These are phyloP conservation scores for Digitonthophagus gazella DNA, from an alignment of 2,888 invertebrate species.

Conservation along the genomic window DNA sequence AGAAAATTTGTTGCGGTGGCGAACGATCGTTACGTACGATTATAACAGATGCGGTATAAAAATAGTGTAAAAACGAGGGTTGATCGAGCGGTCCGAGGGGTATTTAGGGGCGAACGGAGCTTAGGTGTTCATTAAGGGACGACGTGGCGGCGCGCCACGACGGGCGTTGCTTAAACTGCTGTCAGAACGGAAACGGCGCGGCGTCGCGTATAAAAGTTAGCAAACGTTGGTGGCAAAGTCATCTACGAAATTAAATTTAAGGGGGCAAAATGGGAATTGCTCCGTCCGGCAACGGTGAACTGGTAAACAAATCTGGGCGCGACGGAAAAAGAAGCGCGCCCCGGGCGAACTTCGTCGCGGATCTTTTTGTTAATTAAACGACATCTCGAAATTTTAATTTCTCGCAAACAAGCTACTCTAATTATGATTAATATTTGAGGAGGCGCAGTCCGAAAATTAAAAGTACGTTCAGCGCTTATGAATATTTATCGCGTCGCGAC, in stretches of 20 bases:
- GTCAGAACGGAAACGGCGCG: neutral
- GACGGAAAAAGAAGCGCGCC: neutral
- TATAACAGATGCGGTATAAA: too few relatives aligned
- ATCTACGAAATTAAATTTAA: conserved; percentile 22
- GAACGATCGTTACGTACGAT: too few relatives aligned
- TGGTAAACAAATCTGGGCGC: neutral
- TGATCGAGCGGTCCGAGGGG: too few relatives aligned
- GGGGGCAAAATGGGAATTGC: conserved; percentile 21
- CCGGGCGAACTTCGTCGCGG: conserved; percentile 17
- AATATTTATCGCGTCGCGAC: conserved; percentile 23
- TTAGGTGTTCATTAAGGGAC: neutral
- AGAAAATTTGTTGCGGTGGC: too few relatives aligned
- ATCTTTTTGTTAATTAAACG: conserved; percentile 35
- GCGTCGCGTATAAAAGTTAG: conserved; percentile 7
- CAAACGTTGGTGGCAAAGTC: conserved; percentile 10
- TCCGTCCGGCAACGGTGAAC: conserved; percentile 1
- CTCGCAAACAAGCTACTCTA: conserved; percentile 29
- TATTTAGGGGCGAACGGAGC: too few relatives aligned
- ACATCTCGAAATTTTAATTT: conserved; percentile 35
- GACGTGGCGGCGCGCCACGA: neutral
- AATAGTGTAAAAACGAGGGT: too few relatives aligned
- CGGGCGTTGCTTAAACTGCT: neutral
- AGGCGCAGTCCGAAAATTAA: conserved; percentile 26
- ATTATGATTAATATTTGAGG: conserved; percentile 29
- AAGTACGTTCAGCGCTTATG: conserved; percentile 26